These are phyloP conservation scores for Catonia carolina DNA, from an alignment of 2,888 invertebrate genomes.

Conservation along the genomic window DNA sequence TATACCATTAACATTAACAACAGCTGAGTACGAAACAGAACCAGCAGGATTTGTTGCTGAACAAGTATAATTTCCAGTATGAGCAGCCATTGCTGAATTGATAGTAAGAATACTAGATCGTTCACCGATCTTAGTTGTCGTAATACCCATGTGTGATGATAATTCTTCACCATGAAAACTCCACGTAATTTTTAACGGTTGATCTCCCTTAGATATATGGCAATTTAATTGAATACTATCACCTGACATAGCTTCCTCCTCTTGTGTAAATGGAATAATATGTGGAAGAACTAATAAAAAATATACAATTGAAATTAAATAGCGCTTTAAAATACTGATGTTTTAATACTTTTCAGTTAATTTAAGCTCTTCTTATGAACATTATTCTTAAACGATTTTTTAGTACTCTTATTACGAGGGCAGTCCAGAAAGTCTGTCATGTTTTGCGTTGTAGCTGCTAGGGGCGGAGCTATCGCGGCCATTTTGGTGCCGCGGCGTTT, in stretches of 20 bases:
- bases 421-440: too few relatives aligned
- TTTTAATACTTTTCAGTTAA: too few relatives aligned
- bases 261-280: conserved; percentile 57
- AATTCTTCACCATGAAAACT: conserved; percentile 58
- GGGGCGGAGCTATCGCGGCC: too few relatives aligned
- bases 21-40: conserved; percentile 40
- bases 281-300: conserved; percentile 59
- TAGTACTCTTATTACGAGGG: too few relatives aligned
- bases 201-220: conserved; percentile 63
- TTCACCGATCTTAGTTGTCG: conserved; percentile 37
- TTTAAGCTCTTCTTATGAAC: too few relatives aligned
- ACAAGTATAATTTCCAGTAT: conserved; percentile 45
- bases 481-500: too few relatives aligned
- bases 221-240: conserved; percentile 61
- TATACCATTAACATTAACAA: conserved; percentile 42
- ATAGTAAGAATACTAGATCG: conserved; percentile 40
- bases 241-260: conserved; percentile 59
- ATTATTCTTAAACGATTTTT: too few relatives aligned
- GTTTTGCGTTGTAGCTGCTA: too few relatives aligned
- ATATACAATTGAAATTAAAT: too few relatives aligned
- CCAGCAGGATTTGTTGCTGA: conserved; percentile 43
- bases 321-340: too few relatives aligned
- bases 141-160: conserved; percentile 39
- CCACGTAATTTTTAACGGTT: conserved; percentile 48
- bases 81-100: conserved; percentile 38